Base-by-base conservation (phyloP, 2,888 invertebrate genomes). In the Pardosa pseudoannulata region DNA sequence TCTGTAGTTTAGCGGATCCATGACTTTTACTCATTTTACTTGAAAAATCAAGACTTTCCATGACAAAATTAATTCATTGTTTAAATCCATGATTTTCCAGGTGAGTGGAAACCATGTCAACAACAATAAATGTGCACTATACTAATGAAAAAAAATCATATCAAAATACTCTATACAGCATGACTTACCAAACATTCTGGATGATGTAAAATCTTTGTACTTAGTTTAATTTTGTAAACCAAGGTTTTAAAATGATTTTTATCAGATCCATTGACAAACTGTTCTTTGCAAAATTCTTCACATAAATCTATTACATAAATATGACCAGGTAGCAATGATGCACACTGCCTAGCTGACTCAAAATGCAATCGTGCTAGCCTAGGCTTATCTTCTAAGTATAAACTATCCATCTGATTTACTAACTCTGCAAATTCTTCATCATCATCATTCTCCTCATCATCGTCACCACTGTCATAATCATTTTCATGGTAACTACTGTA, bases 341-440 rank as follows among this genome's bases (percentile, higher is more conserved):
- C 50, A 67, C 56, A 16, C n/a, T 73, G 28, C n/a, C 19, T 5
- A 1, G 16, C 27, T 64, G 23, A 29, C 32, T 72, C 41, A 50
- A 80, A 73, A 36, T 19, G 27, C 16, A 80, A 31, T n/a, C 31
- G 36, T 5, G 23, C 46, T 23, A 80, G 28, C 73, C 31, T 67
- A 28, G 27, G 32, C 7, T 73, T 41, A 31, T 65, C 41, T 32
- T 73, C 73, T 27, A 80, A 50, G 19, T 7, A 67, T 19, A 80
- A 73, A 36, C 27, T 7, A 46, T 46, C 31, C n/a, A 80, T 13
- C 28, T 50, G 23, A 32, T 7, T 73, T 32, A 80, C 32, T 31
- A 80, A 80, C 19, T 65, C 41, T 13, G 80, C 73, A 56, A 80
- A 80, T 50, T 80, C 80, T 1, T 27, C 31, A 73, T 80, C 80